Evolutionary conservation across 2,888 invertebrate genomes (phyloP), one percentile per base, ranked within the genome.

Genomic region (Poecilobothrus nobilitatus): DNA sequence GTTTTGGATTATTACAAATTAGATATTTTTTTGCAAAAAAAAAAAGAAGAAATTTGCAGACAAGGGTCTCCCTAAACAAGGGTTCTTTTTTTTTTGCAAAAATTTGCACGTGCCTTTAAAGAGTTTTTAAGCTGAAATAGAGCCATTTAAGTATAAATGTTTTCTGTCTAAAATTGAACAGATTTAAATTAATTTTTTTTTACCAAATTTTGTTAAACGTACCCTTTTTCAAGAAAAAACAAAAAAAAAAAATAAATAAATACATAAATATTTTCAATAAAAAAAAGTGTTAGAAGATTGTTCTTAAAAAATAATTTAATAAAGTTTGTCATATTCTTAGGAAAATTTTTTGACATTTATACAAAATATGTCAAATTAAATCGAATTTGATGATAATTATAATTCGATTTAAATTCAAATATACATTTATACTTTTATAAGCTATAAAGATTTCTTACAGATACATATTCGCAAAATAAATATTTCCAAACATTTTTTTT

Each of bases 31-130:
- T 8, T 4, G 6, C 4, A 53, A 53, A 53, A 53, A 41, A 41
- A 41, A 41, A 41, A 41, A 1, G 7, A 41, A 41, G 7, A 53
- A 15, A 18, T 53, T 53, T 53, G 2, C 18, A 53, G 53, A 53
- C 53, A 53, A 53, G 53, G 53, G 53, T 53, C 53, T 18, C 2
- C 12, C 15, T 2, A 4, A 12, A 12, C 6, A 8, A 18, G 3
- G 15, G 53, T 2, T 6, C 18, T 18, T 18, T 18, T 18, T 6
- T 53, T 53, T 53, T 9, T 18, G 3, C 12, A 53, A 53, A 53
- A 53, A 53, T 53, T 41, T 53, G 53, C 53, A 53, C 53, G 53
- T 53, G 53, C 53, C 53, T 53, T 53, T 53, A 37, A 37, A 37
- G 37, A 37, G 5, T 37, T 27, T 27, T 37, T 53, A n/a, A n/a